Percentiles rank a stretch among this genome's conserved stretches.
phyloP scores from a whole-genome alignment of 2,888 invertebrate genomes.

The Pristionchus japonicus region DNA sequence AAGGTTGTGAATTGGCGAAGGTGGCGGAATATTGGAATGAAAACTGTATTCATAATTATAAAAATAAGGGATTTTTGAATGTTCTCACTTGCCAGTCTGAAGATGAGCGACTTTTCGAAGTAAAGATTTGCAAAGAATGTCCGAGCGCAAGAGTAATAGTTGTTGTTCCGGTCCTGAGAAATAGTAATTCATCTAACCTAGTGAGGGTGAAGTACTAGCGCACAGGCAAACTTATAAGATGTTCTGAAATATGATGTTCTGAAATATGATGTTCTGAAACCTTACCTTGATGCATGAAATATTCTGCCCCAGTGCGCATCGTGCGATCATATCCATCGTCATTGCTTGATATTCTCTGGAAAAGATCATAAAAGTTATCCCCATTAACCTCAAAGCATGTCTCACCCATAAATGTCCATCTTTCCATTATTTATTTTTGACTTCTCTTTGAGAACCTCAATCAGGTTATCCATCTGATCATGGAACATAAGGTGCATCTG shows the following conservation, averaged over 20 bases:
- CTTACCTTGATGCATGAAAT: constrained; percentile 43
- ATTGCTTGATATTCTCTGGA: constrained; percentile 68
- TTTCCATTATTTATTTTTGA: neutral
- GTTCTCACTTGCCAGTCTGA: neutral
- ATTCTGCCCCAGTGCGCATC: constrained; percentile 60
- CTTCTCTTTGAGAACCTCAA: constrained; percentile 5
- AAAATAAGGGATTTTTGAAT: no score
- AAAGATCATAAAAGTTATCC: no score
- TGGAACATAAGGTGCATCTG: constrained; percentile 53
- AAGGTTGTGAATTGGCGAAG: constrained; percentile 21
- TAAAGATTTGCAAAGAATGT: neutral
- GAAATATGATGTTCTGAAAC: no score
- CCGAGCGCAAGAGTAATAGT: constrained; percentile 6
- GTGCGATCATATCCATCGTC: constrained; percentile 67
- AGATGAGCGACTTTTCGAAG: constrained; percentile 15
- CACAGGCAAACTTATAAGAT: no score
- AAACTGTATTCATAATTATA: no score
- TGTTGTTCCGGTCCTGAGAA: constrained; percentile 32
- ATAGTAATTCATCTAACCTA: no score
- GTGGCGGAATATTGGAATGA: neutral
- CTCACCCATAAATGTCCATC: constrained; percentile 45
- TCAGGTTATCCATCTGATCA: constrained; percentile 47
- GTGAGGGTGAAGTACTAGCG: no score
- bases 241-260: no score
- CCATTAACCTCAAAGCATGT: no score